Conservation (phyloP, 1,140 invertebrate species). For the Berghia stephanieae region DNA sequence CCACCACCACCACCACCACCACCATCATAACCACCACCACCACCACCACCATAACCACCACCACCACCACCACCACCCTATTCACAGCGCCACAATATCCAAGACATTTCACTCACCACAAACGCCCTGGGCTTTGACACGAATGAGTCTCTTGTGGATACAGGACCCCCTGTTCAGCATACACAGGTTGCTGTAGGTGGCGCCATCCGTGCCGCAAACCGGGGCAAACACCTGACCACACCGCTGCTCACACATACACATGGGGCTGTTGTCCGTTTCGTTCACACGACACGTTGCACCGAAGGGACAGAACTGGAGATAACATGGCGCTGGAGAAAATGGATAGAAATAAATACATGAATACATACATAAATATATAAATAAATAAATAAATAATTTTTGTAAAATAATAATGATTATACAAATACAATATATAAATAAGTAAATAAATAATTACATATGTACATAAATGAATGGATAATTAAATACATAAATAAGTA, state of each 20-base stretch:
- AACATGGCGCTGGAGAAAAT: slow-evolving; percentile 65
- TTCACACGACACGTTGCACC: slow-evolving; percentile 85
- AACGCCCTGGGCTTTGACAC: slow-evolving; percentile 80
- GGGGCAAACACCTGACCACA: slow-evolving; percentile 81
- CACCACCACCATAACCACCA: too few species aligned
- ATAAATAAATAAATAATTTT: too few species aligned
- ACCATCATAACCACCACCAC: too few species aligned
- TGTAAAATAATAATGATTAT: too few species aligned
- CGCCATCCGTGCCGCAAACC: slow-evolving; percentile 82
- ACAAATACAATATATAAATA: too few species aligned
- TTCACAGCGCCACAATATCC: neutral
- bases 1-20: neutral
- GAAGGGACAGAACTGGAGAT: slow-evolving; percentile 51
- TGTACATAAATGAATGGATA: too few species aligned
- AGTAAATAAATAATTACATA: too few species aligned
- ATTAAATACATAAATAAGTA: too few species aligned
- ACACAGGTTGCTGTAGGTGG: slow-evolving; percentile 81
- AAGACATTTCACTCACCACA: slow-evolving; percentile 79
- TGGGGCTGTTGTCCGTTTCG: slow-evolving; percentile 77
- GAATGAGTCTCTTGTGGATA: slow-evolving; percentile 81
- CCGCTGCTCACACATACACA: slow-evolving; percentile 81
- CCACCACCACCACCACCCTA: neutral
- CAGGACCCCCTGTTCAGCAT: slow-evolving; percentile 82
- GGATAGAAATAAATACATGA: too few species aligned
- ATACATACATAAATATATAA: too few species aligned